These are phyloP conservation scores for Griposia aprilina DNA, from an alignment of 2,888 invertebrate species.

Conservation along the genomic window DNA sequence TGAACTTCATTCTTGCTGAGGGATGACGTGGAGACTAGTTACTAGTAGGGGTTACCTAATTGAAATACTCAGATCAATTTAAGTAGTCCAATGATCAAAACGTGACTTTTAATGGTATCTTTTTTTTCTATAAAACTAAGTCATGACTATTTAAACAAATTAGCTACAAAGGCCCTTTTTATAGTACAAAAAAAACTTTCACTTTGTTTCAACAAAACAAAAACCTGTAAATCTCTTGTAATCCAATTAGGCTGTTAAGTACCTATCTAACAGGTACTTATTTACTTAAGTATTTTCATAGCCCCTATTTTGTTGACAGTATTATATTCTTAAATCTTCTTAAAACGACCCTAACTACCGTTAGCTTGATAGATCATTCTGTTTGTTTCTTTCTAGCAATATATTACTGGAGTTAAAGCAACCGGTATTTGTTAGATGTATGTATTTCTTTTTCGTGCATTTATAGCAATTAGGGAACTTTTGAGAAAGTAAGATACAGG, in stretches of 20 bases:
- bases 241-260: constrained; percentile 66
- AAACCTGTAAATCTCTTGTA: constrained; percentile 42
- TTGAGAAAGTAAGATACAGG: not conserved
- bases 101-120: not conserved
- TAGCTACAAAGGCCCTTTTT: too few species aligned
- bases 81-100: not conserved
- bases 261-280: constrained; percentile 55
- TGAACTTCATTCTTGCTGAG: not conserved
- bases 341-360: constrained; percentile 63
- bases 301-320: constrained; percentile 66
- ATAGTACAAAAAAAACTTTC: not conserved
- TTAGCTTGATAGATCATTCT: constrained; percentile 69
- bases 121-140: not conserved
- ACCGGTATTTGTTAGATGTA: not conserved
- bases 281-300: constrained; percentile 62
- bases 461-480: not conserved
- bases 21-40: not conserved
- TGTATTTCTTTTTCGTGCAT: not conserved
- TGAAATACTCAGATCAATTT: not conserved
- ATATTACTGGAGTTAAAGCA: constrained; percentile 28
- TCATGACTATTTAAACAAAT: not conserved
- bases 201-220: not conserved
- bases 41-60: too few species aligned
- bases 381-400: constrained; percentile 55
- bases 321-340: constrained; percentile 71